phyloP scores from a whole-genome alignment of 2,888 invertebrate species.

The Scotopteryx bipunctaria region DNA sequence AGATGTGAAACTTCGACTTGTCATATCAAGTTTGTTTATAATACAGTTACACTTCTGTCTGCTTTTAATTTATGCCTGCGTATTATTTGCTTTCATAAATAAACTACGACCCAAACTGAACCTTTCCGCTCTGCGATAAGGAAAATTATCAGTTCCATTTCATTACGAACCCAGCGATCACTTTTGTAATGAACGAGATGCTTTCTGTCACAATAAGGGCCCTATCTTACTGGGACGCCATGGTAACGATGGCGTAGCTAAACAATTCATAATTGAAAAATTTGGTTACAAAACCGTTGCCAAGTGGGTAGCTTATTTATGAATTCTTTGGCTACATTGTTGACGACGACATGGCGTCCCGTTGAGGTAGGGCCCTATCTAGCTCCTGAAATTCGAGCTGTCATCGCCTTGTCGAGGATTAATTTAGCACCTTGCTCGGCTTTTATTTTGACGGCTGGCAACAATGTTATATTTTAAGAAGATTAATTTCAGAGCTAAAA shows the following conservation, averaged over 20 bases:
- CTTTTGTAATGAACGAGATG: constrained; percentile 27
- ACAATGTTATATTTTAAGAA: constrained; percentile 8
- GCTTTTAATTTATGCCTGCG: not conserved
- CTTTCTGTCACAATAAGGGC: constrained; percentile 37
- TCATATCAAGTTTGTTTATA: not conserved
- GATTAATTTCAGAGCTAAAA: constrained; percentile 23
- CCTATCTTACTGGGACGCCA: too few relatives aligned
- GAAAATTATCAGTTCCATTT: constrained; percentile 30
- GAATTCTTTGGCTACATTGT: too few relatives aligned
- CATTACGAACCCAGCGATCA: constrained; percentile 17
- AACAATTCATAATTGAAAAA: too few relatives aligned
- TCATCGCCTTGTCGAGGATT: constrained; percentile 34
- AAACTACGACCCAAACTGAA: constrained; percentile 36
- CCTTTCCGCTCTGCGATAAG: constrained; percentile 36
- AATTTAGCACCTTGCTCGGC: constrained; percentile 31
- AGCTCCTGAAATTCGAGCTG: constrained; percentile 35
- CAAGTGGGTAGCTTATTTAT: too few relatives aligned
- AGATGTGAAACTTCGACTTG: constrained; percentile 4
- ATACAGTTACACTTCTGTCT: constrained; percentile 2
- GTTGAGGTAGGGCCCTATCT: too few relatives aligned
- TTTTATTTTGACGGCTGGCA: constrained; percentile 33
- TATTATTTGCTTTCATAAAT: constrained; percentile 7
- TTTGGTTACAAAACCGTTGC: too few relatives aligned
- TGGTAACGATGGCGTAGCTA: too few relatives aligned
- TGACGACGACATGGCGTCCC: too few relatives aligned